phyloP scores from a whole-genome alignment of 2,113 vertebrate genomes.

The Cyanoliseus patagonus region DNA sequence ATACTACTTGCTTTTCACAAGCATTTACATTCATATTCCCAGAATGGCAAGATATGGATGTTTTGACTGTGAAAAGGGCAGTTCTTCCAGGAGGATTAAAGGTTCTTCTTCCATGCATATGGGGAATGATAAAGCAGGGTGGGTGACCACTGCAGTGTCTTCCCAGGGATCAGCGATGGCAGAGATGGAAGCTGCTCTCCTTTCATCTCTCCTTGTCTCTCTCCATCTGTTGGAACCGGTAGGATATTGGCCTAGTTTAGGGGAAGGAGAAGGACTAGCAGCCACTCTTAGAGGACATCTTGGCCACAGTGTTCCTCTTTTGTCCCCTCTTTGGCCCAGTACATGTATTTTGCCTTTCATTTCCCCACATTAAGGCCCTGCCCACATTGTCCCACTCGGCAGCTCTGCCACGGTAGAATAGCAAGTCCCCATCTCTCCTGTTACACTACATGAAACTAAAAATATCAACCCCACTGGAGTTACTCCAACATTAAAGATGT shows the following conservation, averaged over 20 bases:
- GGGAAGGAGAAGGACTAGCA: background rate
- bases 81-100: background rate
- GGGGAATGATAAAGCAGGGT: background rate
- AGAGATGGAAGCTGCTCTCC: background rate
- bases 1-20: slow-evolving; percentile 10
- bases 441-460: slow-evolving; percentile 38
- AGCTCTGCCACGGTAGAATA: background rate
- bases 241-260: background rate
- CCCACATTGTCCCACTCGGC: rapidly evolving
- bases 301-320: background rate
- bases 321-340: background rate
- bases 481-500: slow-evolving; percentile 57
- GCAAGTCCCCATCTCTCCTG: slow-evolving; percentile 1
- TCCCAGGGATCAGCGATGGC: rapidly evolving
- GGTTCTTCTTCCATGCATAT: background rate
- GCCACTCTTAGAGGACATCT: background rate
- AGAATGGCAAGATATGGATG: background rate
- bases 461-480: slow-evolving; percentile 53
- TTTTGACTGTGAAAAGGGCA: background rate
- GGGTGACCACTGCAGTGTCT: background rate
- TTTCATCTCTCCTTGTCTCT: background rate
- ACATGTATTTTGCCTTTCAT: background rate
- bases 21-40: background rate
- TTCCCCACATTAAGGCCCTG: rapidly evolving
- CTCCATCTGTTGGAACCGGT: rapidly evolving